phyloP scores from a whole-genome alignment of 2,797 vertebrate genomes.

The Sebastes hopkinsi region DNA sequence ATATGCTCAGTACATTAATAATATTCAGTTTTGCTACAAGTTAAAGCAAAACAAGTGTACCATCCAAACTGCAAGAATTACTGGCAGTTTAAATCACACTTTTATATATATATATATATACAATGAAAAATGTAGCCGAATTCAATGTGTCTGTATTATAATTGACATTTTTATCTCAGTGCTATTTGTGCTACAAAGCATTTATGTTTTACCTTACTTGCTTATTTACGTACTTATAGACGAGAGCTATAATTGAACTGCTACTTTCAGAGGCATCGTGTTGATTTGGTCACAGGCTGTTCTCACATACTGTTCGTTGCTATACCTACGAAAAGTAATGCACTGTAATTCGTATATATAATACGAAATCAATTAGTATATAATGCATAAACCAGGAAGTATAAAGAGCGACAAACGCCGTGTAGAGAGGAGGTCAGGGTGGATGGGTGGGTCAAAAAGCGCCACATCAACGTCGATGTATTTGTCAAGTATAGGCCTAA shows the following conservation, averaged over 20 bases:
- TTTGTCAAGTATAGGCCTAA: no score
- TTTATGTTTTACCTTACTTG: not conserved
- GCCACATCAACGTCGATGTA: no score
- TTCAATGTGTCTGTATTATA: not conserved
- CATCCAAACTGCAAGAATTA: not conserved
- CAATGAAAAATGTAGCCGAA: not conserved
- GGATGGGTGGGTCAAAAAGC: no score
- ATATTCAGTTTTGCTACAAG: not conserved
- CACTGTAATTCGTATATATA: no score
- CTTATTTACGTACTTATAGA: not conserved
- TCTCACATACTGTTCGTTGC: no score
- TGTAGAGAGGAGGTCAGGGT: no score
- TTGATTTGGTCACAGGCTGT: not conserved
- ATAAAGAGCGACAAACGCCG: accelerated
- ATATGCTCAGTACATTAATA: not conserved
- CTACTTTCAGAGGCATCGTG: not conserved
- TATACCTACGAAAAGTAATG: no score
- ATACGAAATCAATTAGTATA: no score
- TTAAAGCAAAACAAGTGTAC: not conserved
- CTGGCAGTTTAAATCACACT: not conserved
- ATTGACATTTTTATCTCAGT: not conserved
- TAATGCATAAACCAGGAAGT: no score
- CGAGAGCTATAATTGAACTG: not conserved
- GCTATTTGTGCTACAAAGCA: not conserved
- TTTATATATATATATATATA: not conserved